These are phyloP conservation scores for Xestia ashworthii DNA, from an alignment of 2,888 invertebrate genomes.

Conservation along the genomic window DNA sequence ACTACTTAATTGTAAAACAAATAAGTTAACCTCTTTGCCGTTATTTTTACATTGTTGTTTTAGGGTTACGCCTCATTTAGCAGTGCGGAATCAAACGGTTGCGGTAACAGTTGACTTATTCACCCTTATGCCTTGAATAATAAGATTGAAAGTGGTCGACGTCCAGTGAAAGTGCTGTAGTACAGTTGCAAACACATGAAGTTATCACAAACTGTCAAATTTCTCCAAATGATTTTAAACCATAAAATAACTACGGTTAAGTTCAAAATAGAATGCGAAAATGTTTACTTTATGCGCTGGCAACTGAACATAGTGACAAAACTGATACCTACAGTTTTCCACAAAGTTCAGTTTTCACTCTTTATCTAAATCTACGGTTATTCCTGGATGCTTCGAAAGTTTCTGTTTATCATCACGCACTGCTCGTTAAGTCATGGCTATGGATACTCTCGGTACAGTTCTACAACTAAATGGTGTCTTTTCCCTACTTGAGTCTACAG, in stretches of 20 bases:
- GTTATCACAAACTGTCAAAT: too few species aligned
- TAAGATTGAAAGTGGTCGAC: too few species aligned
- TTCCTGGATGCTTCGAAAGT: constrained; percentile 34
- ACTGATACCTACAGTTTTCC: background rate
- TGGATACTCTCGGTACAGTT: constrained; percentile 20
- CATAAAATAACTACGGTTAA: too few species aligned
- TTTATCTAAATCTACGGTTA: constrained; percentile 37
- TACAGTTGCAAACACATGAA: too few species aligned
- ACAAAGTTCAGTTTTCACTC: constrained; percentile 25
- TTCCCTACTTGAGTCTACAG: background rate
- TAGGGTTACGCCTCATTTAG: too few species aligned
- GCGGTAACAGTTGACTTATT: too few species aligned
- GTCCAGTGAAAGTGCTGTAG: too few species aligned
- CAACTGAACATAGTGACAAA: background rate
- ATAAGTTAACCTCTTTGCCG: background rate
- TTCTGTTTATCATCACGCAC: constrained; percentile 53
- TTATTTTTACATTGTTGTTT: background rate
- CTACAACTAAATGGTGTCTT: background rate
- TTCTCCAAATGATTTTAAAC: too few species aligned
- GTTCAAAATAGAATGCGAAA: too few species aligned
- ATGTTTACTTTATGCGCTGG: too few species aligned
- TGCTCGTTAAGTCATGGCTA: constrained; percentile 30
- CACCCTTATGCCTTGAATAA: too few species aligned
- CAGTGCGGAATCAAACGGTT: too few species aligned
- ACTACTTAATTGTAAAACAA: background rate